Conservation (phyloP, 2,888 invertebrate species). For the Parasteatoda lunata region DNA sequence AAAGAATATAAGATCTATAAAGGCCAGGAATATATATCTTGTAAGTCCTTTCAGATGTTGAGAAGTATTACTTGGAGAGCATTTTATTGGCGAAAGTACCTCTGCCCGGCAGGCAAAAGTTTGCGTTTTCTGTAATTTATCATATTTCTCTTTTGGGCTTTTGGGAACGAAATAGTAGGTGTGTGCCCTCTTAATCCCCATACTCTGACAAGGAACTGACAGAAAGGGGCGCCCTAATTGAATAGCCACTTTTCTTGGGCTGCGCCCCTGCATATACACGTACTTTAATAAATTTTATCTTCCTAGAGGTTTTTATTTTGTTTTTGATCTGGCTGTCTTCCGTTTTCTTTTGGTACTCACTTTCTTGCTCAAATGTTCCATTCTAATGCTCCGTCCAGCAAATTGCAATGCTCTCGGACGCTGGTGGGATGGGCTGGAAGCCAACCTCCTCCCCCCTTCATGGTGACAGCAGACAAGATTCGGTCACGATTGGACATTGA, state of each 20-base stretch:
- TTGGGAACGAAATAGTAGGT: slow-evolving; percentile 8
- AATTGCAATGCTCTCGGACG: slow-evolving; percentile 65
- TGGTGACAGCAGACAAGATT: slow-evolving; percentile 48
- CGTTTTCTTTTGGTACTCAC: slow-evolving; percentile 14
- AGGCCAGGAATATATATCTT: slow-evolving; percentile 41
- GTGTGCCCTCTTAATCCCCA: slow-evolving; percentile 39
- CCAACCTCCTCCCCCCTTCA: slow-evolving; percentile 10
- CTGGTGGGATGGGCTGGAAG: slow-evolving; percentile 23
- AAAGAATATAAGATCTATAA: neutral
- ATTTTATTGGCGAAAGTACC: slow-evolving; percentile 31
- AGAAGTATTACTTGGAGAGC: slow-evolving; percentile 40
- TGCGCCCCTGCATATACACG: slow-evolving; percentile 51
- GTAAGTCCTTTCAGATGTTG: slow-evolving; percentile 9
- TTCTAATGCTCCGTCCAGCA: slow-evolving; percentile 37
- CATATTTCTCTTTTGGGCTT: slow-evolving; percentile 57
- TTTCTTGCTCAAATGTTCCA: slow-evolving; percentile 8
- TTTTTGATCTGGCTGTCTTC: neutral
- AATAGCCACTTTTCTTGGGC: slow-evolving; percentile 55
- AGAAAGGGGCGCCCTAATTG: slow-evolving; percentile 55
- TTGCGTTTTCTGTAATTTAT: slow-evolving; percentile 67
- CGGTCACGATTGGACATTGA: slow-evolving; percentile 52
- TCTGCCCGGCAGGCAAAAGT: slow-evolving; percentile 47
- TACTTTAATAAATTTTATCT: slow-evolving; percentile 67
- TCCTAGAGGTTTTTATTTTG: neutral
- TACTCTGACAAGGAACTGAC: slow-evolving; percentile 53